Evolutionary conservation across 2,888 invertebrate species (phyloP).

Genomic region (Pollenia griseotomentosa): DNA sequence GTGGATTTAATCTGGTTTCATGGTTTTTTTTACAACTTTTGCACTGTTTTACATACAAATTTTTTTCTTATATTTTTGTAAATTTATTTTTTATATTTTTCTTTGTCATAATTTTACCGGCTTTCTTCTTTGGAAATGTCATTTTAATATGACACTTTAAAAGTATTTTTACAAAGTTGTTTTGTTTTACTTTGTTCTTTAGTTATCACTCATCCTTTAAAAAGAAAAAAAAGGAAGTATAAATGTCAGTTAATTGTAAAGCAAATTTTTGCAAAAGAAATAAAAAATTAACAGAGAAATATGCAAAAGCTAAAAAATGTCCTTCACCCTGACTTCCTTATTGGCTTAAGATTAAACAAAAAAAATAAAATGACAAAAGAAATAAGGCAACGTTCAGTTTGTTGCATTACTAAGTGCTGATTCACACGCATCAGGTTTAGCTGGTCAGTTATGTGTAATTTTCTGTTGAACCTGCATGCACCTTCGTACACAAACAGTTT

Average conservation of each 20-base stretch:
- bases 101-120: slow-evolving; percentile 51
- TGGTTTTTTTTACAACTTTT: slow-evolving; percentile 26
- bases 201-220: slow-evolving; percentile 35
- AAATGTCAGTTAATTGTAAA: slow-evolving; percentile 23
- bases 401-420: slow-evolving; percentile 12
- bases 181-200: slow-evolving; percentile 5
- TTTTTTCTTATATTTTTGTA: slow-evolving; percentile 11
- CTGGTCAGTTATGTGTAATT: no score
- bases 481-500: no score
- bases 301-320: slow-evolving; percentile 4
- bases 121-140: slow-evolving; percentile 55
- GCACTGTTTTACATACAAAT: slow-evolving; percentile 25
- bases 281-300: not conserved
- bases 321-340: slow-evolving; percentile 47
- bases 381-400: not conserved
- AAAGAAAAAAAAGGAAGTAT: slow-evolving; percentile 10
- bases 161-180: slow-evolving; percentile 30
- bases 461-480: no score
- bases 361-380: not conserved
- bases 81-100: slow-evolving; percentile 15
- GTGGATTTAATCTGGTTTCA: slow-evolving; percentile 52
- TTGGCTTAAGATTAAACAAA: not conserved
- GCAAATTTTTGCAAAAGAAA: slow-evolving; percentile 3
- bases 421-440: not conserved
- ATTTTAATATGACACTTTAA: slow-evolving; percentile 59